Percentiles rank a stretch among this genome's conserved stretches.
These are phyloP conservation scores for Typhlichthys subterraneus DNA, from an alignment of 2,797 vertebrate genomes.

Conservation along the genomic window DNA sequence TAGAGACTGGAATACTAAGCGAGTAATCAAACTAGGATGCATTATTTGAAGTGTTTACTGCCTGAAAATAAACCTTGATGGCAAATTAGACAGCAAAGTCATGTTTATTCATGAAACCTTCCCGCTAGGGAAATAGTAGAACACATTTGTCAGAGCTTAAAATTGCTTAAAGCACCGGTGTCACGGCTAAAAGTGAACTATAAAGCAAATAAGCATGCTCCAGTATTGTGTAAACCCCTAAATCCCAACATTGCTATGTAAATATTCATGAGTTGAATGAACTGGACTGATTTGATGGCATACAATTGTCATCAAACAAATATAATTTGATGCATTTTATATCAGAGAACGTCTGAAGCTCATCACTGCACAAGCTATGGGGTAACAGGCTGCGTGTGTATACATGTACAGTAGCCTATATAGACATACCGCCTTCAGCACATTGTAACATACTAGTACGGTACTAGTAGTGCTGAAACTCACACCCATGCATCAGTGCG, in stretches of 20 bases:
- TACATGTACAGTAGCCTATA: not conserved
- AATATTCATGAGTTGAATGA: too few species aligned
- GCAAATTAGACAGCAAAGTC: constrained; percentile 25
- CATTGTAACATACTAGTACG: not conserved
- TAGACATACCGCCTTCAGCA: not conserved
- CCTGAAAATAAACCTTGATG: not conserved
- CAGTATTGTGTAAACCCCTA: too few species aligned
- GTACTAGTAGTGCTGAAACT: not conserved
- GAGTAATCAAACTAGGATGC: constrained; percentile 50
- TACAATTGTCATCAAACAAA: too few species aligned
- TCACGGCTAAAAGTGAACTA: not conserved
- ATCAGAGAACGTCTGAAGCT: not conserved
- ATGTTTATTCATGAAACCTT: constrained; percentile 22
- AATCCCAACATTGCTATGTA: too few species aligned
- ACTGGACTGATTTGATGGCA: too few species aligned
- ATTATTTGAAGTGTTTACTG: constrained; percentile 43
- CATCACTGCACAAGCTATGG: constrained; percentile 15
- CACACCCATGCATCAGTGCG: constrained; percentile 1
- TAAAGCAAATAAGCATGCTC: not conserved
- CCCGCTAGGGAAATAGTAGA: not conserved
- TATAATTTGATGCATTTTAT: too few species aligned
- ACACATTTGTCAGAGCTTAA: constrained; percentile 3
- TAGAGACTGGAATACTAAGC: constrained; percentile 39
- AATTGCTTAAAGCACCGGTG: not conserved
- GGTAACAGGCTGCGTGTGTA: not conserved